Percentiles rank a stretch among this genome's conserved stretches.
These are phyloP conservation scores for Liopterus haemorrhoidalis DNA, from an alignment of 2,888 invertebrate genomes.

Conservation along the genomic window DNA sequence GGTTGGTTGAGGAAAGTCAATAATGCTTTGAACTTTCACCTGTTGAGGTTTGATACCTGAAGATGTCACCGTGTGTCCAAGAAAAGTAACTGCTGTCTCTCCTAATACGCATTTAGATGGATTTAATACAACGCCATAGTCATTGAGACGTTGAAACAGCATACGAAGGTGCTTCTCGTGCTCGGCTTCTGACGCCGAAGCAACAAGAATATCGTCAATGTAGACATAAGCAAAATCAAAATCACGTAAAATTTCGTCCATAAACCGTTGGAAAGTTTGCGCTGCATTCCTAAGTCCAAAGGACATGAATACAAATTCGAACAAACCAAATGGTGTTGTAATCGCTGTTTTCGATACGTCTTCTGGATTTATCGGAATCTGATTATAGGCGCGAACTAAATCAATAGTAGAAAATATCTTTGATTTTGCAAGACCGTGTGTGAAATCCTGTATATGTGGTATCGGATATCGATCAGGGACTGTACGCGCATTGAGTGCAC, in stretches of 20 bases:
- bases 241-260: slow-evolving; percentile 31
- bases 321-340: too few species aligned
- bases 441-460: too few species aligned
- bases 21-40: slow-evolving; percentile 8
- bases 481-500: too few species aligned
- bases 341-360: background rate
- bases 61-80: slow-evolving; percentile 15
- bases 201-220: slow-evolving; percentile 35
- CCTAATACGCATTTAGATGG: slow-evolving; percentile 22
- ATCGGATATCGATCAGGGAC: too few species aligned
- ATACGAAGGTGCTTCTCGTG: slow-evolving; percentile 27
- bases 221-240: slow-evolving; percentile 33
- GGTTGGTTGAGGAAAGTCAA: slow-evolving; percentile 13
- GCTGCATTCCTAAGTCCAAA: slow-evolving; percentile 33
- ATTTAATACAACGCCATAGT: slow-evolving; percentile 31
- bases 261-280: slow-evolving; percentile 38
- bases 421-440: too few species aligned
- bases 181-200: slow-evolving; percentile 25
- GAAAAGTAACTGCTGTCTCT: slow-evolving; percentile 15
- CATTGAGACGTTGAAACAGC: slow-evolving; percentile 28
- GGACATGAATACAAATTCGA: slow-evolving; percentile 7
- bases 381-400: slow-evolving; percentile 6
- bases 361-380: slow-evolving; percentile 3
- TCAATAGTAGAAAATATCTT: slow-evolving; percentile 8
- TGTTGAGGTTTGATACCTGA: slow-evolving; percentile 18